These are phyloP conservation scores for Rhinogobius similis DNA, from an alignment of 2,113 vertebrate species.

Conservation along the genomic window DNA sequence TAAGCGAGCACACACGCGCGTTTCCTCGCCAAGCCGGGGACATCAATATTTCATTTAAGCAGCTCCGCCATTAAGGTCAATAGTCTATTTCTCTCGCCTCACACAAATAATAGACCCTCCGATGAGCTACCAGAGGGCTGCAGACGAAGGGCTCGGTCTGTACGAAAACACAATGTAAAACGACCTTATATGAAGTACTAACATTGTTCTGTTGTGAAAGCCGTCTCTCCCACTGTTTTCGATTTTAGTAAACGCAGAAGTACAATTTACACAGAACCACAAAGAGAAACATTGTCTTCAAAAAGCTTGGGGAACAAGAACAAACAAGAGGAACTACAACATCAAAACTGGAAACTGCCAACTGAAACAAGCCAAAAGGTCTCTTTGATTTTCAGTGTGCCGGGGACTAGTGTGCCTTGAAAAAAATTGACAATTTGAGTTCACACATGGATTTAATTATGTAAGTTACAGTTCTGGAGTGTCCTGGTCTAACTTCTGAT, in stretches of 20 bases:
- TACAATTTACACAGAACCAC: neutral
- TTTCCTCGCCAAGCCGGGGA: conserved; percentile 1
- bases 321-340: neutral
- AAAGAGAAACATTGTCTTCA: neutral
- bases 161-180: neutral
- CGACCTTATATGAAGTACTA: neutral
- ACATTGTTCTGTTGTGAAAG: neutral
- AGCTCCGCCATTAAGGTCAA: conserved; percentile 39
- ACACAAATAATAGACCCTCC: conserved; percentile 24
- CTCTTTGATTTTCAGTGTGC: no score
- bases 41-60: conserved; percentile 54
- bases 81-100: conserved; percentile 15
- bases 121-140: conserved; percentile 21
- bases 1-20: conserved; percentile 14
- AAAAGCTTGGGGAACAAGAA: neutral
- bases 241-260: neutral
- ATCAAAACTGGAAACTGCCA: no score
- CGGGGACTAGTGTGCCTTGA: no score
- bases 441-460: no score
- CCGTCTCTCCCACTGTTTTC: neutral
- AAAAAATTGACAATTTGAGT: no score
- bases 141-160: neutral
- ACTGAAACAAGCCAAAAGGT: no score
- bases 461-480: no score
- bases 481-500: no score